phyloP scores from a whole-genome alignment of 2,113 vertebrate genomes.

The Mugil cephalus region DNA sequence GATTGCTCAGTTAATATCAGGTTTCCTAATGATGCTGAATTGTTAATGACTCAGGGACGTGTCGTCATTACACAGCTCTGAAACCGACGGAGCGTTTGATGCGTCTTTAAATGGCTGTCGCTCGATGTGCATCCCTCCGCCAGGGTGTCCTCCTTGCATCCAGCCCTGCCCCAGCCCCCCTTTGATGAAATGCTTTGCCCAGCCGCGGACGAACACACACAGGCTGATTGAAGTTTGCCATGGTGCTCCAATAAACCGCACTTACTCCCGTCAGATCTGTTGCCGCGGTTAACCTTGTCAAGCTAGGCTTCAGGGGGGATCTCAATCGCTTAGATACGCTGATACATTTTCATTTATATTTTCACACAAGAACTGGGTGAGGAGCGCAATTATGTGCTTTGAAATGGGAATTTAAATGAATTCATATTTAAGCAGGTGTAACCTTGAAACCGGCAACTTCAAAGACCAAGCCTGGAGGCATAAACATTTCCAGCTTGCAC shows the following conservation, averaged over 20 bases:
- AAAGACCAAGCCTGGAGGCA: slow-evolving; percentile 63
- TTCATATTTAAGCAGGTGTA: slow-evolving; percentile 66
- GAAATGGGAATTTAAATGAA: slow-evolving; percentile 59
- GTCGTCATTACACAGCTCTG: neutral
- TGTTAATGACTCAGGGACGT: neutral
- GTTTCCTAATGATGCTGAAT: neutral
- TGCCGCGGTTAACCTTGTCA: slow-evolving; percentile 59
- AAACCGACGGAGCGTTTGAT: neutral
- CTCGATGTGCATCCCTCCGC: neutral
- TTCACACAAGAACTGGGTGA: slow-evolving; percentile 33
- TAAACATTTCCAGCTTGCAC: slow-evolving; percentile 35
- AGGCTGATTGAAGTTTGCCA: slow-evolving; percentile 63
- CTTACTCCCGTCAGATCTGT: slow-evolving; percentile 54
- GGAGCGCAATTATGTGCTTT: slow-evolving; percentile 37
- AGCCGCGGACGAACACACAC: slow-evolving; percentile 55
- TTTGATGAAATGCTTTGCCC: slow-evolving; percentile 39
- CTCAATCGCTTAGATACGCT: slow-evolving; percentile 49
- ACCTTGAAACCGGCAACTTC: slow-evolving; percentile 67
- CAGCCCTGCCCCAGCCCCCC: slow-evolving; percentile 12
- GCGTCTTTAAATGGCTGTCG: neutral
- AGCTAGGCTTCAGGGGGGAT: slow-evolving; percentile 55
- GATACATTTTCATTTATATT: slow-evolving; percentile 57
- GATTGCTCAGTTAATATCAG: neutral
- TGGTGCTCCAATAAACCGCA: slow-evolving; percentile 48
- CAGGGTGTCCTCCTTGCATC: slow-evolving; percentile 14